Evolutionary conservation across 2,888 invertebrate genomes (phyloP).

Genomic region (Minunthozetes semirufus): DNA sequence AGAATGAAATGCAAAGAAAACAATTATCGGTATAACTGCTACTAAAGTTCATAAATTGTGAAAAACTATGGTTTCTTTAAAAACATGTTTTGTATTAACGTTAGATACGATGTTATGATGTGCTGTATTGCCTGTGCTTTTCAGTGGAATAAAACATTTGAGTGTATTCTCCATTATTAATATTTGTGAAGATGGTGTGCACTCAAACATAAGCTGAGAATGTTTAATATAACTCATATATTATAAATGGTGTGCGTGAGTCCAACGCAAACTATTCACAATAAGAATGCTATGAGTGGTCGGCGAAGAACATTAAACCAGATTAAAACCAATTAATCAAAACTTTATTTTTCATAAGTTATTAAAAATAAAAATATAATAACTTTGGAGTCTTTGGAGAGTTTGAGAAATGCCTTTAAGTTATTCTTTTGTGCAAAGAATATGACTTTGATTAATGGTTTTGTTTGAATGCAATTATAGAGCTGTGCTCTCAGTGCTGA

Average conservation of each 20-base stretch:
- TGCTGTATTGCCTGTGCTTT: neutral
- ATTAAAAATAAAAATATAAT: conserved; percentile 20
- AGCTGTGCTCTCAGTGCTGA: neutral
- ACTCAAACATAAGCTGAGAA: conserved; percentile 2
- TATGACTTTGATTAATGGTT: conserved; percentile 2
- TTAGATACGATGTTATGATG: neutral
- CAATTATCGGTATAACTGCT: neutral
- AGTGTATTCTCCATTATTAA: neutral
- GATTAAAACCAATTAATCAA: conserved; percentile 22
- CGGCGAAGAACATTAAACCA: conserved; percentile 11
- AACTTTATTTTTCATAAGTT: conserved; percentile 9
- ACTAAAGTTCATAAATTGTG: too few species aligned
- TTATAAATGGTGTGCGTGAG: neutral
- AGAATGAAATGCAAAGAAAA: neutral
- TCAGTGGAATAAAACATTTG: neutral
- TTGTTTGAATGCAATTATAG: conserved; percentile 14
- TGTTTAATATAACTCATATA: neutral
- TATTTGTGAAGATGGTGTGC: neutral
- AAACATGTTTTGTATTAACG: too few species aligned
- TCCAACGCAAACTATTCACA: neutral
- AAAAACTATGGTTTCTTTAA: too few species aligned
- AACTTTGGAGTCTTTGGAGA: neutral
- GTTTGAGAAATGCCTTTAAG: neutral
- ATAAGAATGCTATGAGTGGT: neutral
- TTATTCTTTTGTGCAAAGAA: conserved; percentile 4